Conservation (phyloP, 1,140 invertebrate species). For the Dolichoris vasculosae region DNA sequence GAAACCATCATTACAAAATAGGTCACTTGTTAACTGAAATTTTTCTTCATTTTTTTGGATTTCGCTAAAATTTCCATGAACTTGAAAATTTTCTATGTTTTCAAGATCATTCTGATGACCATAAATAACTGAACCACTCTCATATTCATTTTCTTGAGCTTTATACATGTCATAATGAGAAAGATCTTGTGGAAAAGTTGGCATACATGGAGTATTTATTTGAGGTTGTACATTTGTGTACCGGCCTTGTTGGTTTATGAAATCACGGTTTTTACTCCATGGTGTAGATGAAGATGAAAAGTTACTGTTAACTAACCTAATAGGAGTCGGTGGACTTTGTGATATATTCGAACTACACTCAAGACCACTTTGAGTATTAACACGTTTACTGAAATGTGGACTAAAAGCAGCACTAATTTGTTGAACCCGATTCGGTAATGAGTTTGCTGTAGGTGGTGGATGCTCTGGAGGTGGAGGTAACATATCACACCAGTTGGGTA, state of each 20-base stretch:
- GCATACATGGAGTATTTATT: constrained; percentile 68
- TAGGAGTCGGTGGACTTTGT: constrained; percentile 69
- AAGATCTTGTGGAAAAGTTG: constrained; percentile 69
- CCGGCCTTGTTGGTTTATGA: constrained; percentile 57
- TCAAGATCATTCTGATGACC: constrained; percentile 68
- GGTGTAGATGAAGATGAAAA: constrained; percentile 66
- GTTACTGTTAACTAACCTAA: constrained; percentile 62
- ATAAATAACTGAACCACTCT: constrained; percentile 74
- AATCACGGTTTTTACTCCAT: constrained; percentile 58
- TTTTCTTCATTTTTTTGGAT: constrained; percentile 65
- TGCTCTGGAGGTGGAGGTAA: constrained; percentile 87
- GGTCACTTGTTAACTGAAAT: constrained; percentile 69
- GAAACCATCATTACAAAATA: constrained; percentile 65
- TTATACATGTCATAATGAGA: constrained; percentile 70
- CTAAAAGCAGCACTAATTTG: constrained; percentile 65
- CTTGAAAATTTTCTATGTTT: constrained; percentile 59
- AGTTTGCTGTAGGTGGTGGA: constrained; percentile 78
- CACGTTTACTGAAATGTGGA: constrained; percentile 68
- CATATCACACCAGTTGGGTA: constrained; percentile 86
- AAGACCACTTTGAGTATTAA: constrained; percentile 63
- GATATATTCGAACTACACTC: constrained; percentile 67
- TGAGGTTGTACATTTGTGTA: constrained; percentile 71
- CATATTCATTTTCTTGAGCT: constrained; percentile 74
- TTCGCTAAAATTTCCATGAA: constrained; percentile 63
- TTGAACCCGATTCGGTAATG: constrained; percentile 54